Conservation (phyloP, 2,113 vertebrate genomes). For the Alligator sinensis region DNA sequence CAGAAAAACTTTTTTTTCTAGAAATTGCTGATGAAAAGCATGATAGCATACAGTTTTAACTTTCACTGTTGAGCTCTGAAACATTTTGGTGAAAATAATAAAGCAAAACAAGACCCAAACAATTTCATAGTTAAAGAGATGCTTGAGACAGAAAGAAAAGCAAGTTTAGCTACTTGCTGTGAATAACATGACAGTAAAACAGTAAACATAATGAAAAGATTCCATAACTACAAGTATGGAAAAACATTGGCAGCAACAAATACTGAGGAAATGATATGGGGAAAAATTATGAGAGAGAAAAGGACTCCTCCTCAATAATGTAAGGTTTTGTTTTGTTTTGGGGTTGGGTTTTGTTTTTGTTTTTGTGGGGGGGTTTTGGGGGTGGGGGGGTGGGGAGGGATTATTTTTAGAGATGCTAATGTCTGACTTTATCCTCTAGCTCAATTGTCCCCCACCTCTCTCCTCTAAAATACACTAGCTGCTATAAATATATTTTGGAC, state of each 20-base stretch:
- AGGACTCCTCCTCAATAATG: neutral
- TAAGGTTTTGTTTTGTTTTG: neutral
- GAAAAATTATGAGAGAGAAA: neutral
- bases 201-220: slow-evolving; percentile 38
- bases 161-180: slow-evolving; percentile 48
- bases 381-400: too few species aligned
- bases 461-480: slow-evolving; percentile 58
- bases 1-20: neutral
- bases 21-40: neutral
- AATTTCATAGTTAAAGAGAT: slow-evolving; percentile 55
- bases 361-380: too few species aligned
- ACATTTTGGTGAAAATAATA: slow-evolving; percentile 50
- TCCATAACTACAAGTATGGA: slow-evolving; percentile 40
- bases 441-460: slow-evolving; percentile 53
- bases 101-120: neutral
- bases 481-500: slow-evolving; percentile 62
- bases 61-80: slow-evolving; percentile 56
- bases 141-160: slow-evolving; percentile 29
- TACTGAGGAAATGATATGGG: neutral
- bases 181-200: slow-evolving; percentile 66
- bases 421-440: slow-evolving; percentile 32
- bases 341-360: too few species aligned
- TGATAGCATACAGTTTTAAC: neutral
- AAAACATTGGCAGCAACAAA: slow-evolving; percentile 6
- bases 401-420: too few species aligned